Base-by-base conservation (phyloP, 1,140 invertebrate genomes). In the Ditylenchus dipsaci region DNA sequence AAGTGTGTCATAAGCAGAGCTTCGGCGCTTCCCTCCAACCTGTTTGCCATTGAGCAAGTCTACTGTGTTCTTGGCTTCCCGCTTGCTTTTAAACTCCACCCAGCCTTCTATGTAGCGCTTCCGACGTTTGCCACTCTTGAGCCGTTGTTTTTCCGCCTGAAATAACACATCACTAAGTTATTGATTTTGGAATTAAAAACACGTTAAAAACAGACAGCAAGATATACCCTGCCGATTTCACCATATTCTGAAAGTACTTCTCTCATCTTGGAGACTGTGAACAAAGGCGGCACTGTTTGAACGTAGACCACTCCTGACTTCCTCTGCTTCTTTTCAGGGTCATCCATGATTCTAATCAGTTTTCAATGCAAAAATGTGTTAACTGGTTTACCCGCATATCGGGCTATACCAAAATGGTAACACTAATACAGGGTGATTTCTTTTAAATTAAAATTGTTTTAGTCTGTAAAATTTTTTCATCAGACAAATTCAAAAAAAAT, bases 101-200 rank as follows among this genome's bases (percentile, higher is more conserved):
- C 94, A 97, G 26, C 94, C 94, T 87, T 97, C 94, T 7, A 89
- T 90, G 76, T 92, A 97, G 29, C 78, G 71, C 29, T 80, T 88
- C 86, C 69, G 86, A 76, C 76, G 78, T 15, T 77, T 74, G 17
- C 17, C 26, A 26, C 68, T 62, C 60, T 53, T 53, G 3, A 26
- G n/a, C 15, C 23, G n/a, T 21, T 78, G 72, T 76, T 81, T 80
- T 38, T 82, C 79, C 21, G 64, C 63, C 76, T 78, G 73, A 77
- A 78, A 17, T 11, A 38, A 3, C n/a, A n/a, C n/a, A n/a, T n/a
- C n/a, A n/a, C n/a, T n/a, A n/a, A n/a, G n/a, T n/a, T n/a, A n/a
- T n/a, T n/a, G n/a, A n/a, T n/a, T n/a, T n/a, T n/a, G n/a, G n/a
- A n/a, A n/a, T n/a, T n/a, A n/a, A n/a, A n/a, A n/a, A n/a, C n/a